These are phyloP conservation scores for Toxostoma redivivum DNA, from an alignment of 2,113 vertebrate species.

Conservation along the genomic window DNA sequence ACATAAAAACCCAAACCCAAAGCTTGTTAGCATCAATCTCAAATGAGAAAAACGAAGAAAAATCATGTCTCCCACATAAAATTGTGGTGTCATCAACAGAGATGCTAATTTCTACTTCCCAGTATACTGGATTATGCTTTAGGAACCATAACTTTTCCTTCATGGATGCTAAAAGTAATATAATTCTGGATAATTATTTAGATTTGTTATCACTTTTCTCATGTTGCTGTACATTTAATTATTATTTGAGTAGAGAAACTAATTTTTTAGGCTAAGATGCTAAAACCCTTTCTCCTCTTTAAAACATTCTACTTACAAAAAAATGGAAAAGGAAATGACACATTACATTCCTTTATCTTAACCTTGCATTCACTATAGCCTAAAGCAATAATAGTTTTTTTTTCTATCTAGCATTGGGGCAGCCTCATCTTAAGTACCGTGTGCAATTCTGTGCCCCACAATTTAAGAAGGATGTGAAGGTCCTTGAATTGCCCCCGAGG, in stretches of 20 bases:
- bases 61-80: background rate
- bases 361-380: background rate
- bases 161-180: background rate
- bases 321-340: background rate
- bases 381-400: background rate
- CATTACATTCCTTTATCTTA: background rate
- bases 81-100: background rate
- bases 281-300: background rate
- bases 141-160: background rate
- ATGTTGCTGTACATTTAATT: background rate
- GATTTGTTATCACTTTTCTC: background rate
- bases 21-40: background rate
- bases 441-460: background rate
- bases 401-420: background rate
- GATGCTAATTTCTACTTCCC: background rate
- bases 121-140: background rate
- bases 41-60: background rate
- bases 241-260: background rate
- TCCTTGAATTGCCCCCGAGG: background rate
- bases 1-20: background rate
- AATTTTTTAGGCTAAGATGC: background rate
- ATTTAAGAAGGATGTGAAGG: background rate
- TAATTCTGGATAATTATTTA: background rate
- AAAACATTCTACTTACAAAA: background rate
- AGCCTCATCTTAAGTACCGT: background rate